Conservation (phyloP, 2,797 vertebrate genomes). For the Brachyrhaphis roseni region DNA sequence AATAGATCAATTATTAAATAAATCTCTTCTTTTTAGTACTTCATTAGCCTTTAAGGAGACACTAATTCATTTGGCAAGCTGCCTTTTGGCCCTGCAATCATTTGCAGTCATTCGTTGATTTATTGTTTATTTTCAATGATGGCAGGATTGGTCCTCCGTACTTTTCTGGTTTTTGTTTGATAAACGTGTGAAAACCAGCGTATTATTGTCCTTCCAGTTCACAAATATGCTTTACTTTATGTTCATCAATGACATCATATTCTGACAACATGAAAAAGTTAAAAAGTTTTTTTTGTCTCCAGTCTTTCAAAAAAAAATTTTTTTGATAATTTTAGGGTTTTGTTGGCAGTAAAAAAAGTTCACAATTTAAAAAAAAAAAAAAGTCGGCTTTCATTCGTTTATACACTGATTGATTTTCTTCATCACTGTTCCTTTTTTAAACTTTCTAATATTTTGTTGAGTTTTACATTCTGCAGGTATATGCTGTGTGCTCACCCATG, state of each 20-base stretch:
- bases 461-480: conserved; percentile 3
- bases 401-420: background rate
- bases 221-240: background rate
- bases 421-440: background rate
- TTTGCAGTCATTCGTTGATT: too few relatives aligned
- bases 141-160: background rate
- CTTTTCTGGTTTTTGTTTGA: background rate
- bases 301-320: background rate
- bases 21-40: too few relatives aligned
- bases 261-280: background rate
- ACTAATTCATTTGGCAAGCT: too few relatives aligned
- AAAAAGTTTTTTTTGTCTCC: background rate
- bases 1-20: too few relatives aligned
- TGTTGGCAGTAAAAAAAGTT: background rate
- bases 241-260: background rate
- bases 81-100: too few relatives aligned
- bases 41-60: too few relatives aligned
- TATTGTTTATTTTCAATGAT: background rate
- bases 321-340: background rate
- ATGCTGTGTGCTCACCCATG: conserved; percentile 1
- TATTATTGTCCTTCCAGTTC: background rate
- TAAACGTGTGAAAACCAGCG: background rate
- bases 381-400: background rate
- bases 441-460: background rate
- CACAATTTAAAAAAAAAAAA: background rate